A percentile compares a stretch with the other conserved stretches of the same genome.
Conservation (phyloP, 1,140 invertebrate genomes). For the Meloidogyne hapla region DNA sequence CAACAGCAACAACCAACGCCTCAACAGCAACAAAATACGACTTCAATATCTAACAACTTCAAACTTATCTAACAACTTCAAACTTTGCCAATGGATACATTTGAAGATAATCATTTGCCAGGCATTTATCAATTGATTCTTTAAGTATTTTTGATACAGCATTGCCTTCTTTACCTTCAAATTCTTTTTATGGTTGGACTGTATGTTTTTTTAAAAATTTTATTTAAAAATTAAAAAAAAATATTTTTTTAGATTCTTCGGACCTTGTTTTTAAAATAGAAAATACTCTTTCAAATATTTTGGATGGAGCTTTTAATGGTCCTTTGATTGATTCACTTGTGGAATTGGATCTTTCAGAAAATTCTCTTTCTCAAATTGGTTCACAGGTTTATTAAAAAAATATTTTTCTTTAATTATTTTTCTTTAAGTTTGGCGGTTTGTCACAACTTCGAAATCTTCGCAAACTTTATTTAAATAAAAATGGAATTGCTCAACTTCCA, state of each 20-base stretch:
- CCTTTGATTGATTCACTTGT: constrained; percentile 57
- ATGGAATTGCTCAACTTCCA: constrained; percentile 54
- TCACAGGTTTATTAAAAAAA: constrained; percentile 16
- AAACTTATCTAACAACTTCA: no score
- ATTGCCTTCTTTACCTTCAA: constrained; percentile 52
- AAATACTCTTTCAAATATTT: constrained; percentile 55
- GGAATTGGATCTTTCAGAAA: constrained; percentile 60
- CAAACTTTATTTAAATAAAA: constrained; percentile 62
- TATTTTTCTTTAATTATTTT: no score
- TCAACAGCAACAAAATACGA: not conserved
- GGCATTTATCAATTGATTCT: constrained; percentile 58
- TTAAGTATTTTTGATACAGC: constrained; percentile 61
- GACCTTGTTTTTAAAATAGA: constrained; percentile 59
- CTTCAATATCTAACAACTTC: no score
- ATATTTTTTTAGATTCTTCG: not conserved
- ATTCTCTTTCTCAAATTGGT: constrained; percentile 56
- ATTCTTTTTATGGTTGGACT: constrained; percentile 60
- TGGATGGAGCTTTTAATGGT: constrained; percentile 58
- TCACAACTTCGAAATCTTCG: constrained; percentile 50
- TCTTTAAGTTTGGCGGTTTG: constrained; percentile 31
- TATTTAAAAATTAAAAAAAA: not conserved
- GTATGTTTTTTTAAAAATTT: constrained; percentile 49
- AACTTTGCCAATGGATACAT: constrained; percentile 60
- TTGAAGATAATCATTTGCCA: constrained; percentile 56
- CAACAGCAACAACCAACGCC: constrained; percentile 11